Evolutionary conservation across 2,888 invertebrate species (phyloP), one percentile per base, ranked within the genome.

Genomic region (Eupeodes luniger): DNA sequence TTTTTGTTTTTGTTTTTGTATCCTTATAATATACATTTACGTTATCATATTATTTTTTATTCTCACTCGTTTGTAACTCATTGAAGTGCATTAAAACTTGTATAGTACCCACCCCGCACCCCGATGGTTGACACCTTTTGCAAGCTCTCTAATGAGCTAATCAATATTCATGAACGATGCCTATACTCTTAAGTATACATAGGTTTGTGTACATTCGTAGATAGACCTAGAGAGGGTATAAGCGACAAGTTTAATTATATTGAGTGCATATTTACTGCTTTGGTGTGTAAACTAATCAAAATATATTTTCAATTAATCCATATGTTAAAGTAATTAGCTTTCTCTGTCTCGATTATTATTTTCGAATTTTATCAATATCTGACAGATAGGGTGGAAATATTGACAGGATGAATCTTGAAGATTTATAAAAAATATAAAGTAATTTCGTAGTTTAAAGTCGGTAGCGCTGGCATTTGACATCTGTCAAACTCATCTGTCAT

Each of bases 261-360:
- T 77, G 77, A 87, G 87, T 87, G 87, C 87, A 83, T 57, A 83
- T 57, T 74, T 79, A 67, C 66, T 61, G 84, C 53, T 81, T 83
- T 83, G 80, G 61, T 61, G 34, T 83, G 76, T 44, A 53, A 75
- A 85, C 81, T 81, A 81, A 88, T 85, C 85, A 88, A 59, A 85
- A 81, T 85, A 75, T 70, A 81, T 88, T 88, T 84, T 75, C 80
- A 80, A 83, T 85, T 85, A 85, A 88, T 88, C 81, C 80, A 83
- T 76, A 83, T 80, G 83, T 74, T 81, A 74, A 78, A 55, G 85
- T 85, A 75, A 85, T 81, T 76, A 81, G 36, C 49, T 66, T 55
- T 59, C 57, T 57, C 57, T 72, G 44, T 40, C 27, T 44, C 44
- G 34, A 36, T 64, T 64, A 44, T 57, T 47, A 44, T 44, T 14